Conservation (phyloP, 2,113 vertebrate species). For the Sapayoa aenigma region DNA sequence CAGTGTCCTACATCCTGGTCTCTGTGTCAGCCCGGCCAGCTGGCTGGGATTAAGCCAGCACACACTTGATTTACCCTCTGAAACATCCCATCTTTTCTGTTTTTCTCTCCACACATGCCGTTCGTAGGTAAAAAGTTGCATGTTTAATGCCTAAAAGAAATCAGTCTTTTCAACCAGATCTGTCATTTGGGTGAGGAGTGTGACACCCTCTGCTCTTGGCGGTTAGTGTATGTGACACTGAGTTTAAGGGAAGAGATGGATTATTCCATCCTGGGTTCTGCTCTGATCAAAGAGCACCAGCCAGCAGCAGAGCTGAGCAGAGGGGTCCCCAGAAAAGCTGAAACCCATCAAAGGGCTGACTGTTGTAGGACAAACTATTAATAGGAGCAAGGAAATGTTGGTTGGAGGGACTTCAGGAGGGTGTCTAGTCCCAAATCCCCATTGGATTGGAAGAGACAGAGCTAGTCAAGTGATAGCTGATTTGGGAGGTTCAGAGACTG, state of each 20-base stretch:
- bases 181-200: neutral
- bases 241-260: neutral
- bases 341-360: neutral
- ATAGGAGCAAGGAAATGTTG: neutral
- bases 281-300: neutral
- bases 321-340: neutral
- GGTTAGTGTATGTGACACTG: neutral
- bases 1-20: neutral
- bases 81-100: neutral
- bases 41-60: neutral
- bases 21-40: neutral
- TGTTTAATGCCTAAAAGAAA: neutral
- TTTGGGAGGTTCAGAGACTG: constrained; percentile 21
- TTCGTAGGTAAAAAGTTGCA: neutral
- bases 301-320: neutral
- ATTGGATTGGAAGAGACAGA: constrained; percentile 11
- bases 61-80: neutral
- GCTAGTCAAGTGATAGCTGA: neutral
- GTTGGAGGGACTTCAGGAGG: constrained; percentile 32
- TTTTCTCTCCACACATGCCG: neutral
- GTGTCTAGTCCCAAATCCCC: neutral
- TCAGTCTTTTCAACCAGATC: neutral
- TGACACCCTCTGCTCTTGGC: neutral
- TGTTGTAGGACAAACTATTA: neutral
- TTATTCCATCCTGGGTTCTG: neutral